phyloP scores from a whole-genome alignment of 2,113 vertebrate species.

The Istiophorus platypterus region DNA sequence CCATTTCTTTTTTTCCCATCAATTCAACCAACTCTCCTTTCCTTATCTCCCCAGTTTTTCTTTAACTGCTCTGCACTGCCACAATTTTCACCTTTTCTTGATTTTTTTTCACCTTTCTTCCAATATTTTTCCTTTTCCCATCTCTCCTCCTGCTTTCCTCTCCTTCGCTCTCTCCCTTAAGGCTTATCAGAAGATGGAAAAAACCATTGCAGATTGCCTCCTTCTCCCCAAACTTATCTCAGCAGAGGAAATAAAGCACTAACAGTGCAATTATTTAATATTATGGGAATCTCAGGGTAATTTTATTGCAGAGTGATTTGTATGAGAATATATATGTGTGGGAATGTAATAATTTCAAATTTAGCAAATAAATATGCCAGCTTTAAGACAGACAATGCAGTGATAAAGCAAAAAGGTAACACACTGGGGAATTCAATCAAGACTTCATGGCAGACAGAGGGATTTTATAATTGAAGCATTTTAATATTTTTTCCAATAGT shows the following conservation, averaged over 20 bases:
- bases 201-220: constrained; percentile 77
- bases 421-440: constrained; percentile 55
- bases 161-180: constrained; percentile 50
- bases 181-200: constrained; percentile 84
- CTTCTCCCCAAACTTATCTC: constrained; percentile 75
- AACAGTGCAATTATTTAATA: constrained; percentile 77
- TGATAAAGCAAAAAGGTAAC: not conserved
- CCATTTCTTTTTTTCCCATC: constrained; percentile 38
- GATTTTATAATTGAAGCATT: constrained; percentile 53
- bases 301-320: constrained; percentile 41
- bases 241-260: constrained; percentile 77
- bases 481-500: constrained; percentile 38
- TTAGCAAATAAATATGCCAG: constrained; percentile 34
- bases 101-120: constrained; percentile 41
- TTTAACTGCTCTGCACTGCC: constrained; percentile 42
- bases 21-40: constrained; percentile 41
- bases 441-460: constrained; percentile 16
- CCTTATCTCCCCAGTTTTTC: constrained; percentile 53
- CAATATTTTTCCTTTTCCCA: constrained; percentile 55
- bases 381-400: constrained; percentile 11
- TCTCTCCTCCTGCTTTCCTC: constrained; percentile 26
- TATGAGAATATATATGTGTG: constrained; percentile 21
- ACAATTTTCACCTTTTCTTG: constrained; percentile 48
- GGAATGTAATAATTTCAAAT: constrained; percentile 41
- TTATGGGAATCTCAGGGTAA: constrained; percentile 46